phyloP scores from a whole-genome alignment of 2,797 vertebrate genomes.

The Chaunax sp. region DNA sequence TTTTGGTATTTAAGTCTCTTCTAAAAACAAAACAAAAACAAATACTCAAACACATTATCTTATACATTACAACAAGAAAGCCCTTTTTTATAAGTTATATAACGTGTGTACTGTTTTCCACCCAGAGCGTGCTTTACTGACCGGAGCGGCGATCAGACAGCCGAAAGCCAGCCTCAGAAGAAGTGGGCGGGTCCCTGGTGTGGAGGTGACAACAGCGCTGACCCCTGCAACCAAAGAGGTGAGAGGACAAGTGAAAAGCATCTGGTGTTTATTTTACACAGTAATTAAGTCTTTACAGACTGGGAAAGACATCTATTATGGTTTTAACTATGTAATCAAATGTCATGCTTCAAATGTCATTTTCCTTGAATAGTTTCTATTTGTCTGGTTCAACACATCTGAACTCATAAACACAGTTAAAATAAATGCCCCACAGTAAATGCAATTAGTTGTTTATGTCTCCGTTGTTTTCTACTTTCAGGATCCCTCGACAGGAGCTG shows the following conservation, averaged over 20 bases:
- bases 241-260: not conserved
- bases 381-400: not conserved
- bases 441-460: not conserved
- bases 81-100: too few relatives aligned
- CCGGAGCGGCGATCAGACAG: not conserved
- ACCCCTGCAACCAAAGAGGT: conserved; percentile 34
- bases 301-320: not conserved
- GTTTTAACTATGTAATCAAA: too few relatives aligned
- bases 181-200: accelerated
- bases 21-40: too few relatives aligned
- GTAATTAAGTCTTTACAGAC: not conserved
- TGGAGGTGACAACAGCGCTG: not conserved
- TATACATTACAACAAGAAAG: too few relatives aligned
- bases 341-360: not conserved
- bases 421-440: accelerated
- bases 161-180: not conserved
- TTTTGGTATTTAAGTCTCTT: too few relatives aligned
- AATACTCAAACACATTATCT: too few relatives aligned
- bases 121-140: conserved; percentile 3
- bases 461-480: not conserved
- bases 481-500: conserved; percentile 24
- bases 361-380: not conserved
- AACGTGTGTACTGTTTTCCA: too few relatives aligned
- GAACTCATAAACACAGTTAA: not conserved
- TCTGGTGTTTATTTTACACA: too few relatives aligned